Evolutionary conservation across 2,113 vertebrate species (phyloP).

Genomic region (Acanthochromis polyacanthus): DNA sequence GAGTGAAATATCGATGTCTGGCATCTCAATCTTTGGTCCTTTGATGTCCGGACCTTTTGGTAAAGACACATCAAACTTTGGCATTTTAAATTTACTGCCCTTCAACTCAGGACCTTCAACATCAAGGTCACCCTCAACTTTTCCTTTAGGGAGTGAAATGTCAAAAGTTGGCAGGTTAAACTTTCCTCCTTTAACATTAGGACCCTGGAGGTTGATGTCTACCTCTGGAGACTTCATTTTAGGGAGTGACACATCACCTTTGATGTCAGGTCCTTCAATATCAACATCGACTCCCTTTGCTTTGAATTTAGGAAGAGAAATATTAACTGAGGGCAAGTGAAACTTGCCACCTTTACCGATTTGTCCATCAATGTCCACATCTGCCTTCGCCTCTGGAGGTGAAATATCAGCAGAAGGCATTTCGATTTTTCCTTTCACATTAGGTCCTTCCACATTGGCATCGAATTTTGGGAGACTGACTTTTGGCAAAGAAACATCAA

Average conservation of each 20-base stretch:
- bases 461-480: slow-evolving; percentile 22
- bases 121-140: slow-evolving; percentile 32
- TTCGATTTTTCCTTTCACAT: slow-evolving; percentile 20
- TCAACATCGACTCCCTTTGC: slow-evolving; percentile 35
- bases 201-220: not conserved
- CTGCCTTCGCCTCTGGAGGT: slow-evolving; percentile 36
- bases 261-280: slow-evolving; percentile 55
- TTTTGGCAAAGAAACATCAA: slow-evolving; percentile 48
- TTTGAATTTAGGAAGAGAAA: slow-evolving; percentile 77
- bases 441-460: slow-evolving; percentile 28
- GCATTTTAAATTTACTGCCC: slow-evolving; percentile 44
- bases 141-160: slow-evolving; percentile 71
- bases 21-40: no score
- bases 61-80: slow-evolving; percentile 44
- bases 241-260: slow-evolving; percentile 68
- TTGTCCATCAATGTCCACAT: slow-evolving; percentile 1
- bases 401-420: slow-evolving; percentile 55
- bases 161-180: slow-evolving; percentile 48
- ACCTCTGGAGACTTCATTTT: slow-evolving; percentile 49
- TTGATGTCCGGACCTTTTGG: slow-evolving; percentile 25
- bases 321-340: slow-evolving; percentile 71
- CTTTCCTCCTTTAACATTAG: slow-evolving; percentile 47
- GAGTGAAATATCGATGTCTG: slow-evolving; percentile 18
- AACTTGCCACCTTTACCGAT: slow-evolving; percentile 64
- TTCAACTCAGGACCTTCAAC: slow-evolving; percentile 41